phyloP scores from a whole-genome alignment of 1,140 invertebrate genomes.

The Frieseomelitta varia region DNA sequence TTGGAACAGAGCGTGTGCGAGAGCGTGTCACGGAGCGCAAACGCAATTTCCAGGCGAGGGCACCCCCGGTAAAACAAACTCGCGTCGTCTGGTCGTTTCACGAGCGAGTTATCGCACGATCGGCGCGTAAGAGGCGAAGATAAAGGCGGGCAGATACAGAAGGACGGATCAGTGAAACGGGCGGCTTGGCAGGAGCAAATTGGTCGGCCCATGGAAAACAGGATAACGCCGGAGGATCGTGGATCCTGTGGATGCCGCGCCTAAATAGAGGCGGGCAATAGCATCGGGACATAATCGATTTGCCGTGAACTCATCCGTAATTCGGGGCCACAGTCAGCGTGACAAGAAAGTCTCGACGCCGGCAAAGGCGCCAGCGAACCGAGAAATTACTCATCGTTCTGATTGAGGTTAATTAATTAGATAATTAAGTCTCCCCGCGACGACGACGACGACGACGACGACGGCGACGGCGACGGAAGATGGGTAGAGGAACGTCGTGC shows the following conservation, averaged over 20 bases:
- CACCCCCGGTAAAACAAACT: slow-evolving; percentile 35
- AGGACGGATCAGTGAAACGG: background rate
- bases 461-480: slow-evolving; percentile 13
- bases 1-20: background rate
- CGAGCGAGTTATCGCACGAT: slow-evolving; percentile 63
- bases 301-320: slow-evolving; percentile 81
- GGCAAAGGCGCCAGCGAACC: slow-evolving; percentile 81
- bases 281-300: slow-evolving; percentile 80
- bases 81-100: slow-evolving; percentile 56
- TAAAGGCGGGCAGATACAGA: slow-evolving; percentile 45
- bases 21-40: background rate
- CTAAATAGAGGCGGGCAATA: slow-evolving; percentile 54
- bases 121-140: slow-evolving; percentile 59
- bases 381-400: slow-evolving; percentile 83
- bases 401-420: slow-evolving; percentile 84
- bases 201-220: slow-evolving; percentile 61
- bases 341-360: slow-evolving; percentile 80
- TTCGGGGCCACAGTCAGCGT: slow-evolving; percentile 78
- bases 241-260: slow-evolving; percentile 49
- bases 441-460: slow-evolving; percentile 34
- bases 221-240: slow-evolving; percentile 67
- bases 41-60: slow-evolving; percentile 43
- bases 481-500: slow-evolving; percentile 19
- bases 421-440: slow-evolving; percentile 80
- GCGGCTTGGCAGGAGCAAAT: slow-evolving; percentile 47